A percentile compares a stretch with the other conserved stretches of the same genome.
These are phyloP conservation scores for Eueides isabella DNA, from an alignment of 1,140 invertebrate genomes.

Conservation along the genomic window DNA sequence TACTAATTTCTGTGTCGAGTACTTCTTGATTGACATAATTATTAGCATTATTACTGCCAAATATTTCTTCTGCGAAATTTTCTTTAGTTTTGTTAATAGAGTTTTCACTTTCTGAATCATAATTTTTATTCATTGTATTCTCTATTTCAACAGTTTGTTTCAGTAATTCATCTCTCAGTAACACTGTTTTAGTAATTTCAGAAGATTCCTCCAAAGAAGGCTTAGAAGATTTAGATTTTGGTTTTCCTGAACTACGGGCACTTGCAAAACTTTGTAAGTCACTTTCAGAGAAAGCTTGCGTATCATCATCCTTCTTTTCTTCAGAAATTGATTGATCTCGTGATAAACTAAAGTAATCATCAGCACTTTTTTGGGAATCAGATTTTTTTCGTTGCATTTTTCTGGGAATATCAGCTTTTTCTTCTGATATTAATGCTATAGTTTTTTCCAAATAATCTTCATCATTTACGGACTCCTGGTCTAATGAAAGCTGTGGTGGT, in stretches of 20 bases:
- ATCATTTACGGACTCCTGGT: slow-evolving; percentile 57
- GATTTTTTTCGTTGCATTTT: slow-evolving; percentile 79
- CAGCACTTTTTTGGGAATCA: slow-evolving; percentile 82
- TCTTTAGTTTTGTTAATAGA: slow-evolving; percentile 64
- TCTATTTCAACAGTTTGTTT: slow-evolving; percentile 51
- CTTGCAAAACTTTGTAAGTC: slow-evolving; percentile 85
- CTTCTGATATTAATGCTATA: slow-evolving; percentile 65
- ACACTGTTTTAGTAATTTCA: slow-evolving; percentile 58
- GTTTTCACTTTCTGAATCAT: slow-evolving; percentile 73
- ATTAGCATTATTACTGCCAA: slow-evolving; percentile 41
- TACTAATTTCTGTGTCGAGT: slow-evolving; percentile 51
- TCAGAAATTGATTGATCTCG: slow-evolving; percentile 72
- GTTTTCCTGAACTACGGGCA: slow-evolving; percentile 82
- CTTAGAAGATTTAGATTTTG: slow-evolving; percentile 64
- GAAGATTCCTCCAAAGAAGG: slow-evolving; percentile 58
- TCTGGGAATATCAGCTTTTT: slow-evolving; percentile 66
- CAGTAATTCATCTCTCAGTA: slow-evolving; percentile 66
- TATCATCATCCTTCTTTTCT: slow-evolving; percentile 77
- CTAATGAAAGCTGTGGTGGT: slow-evolving; percentile 69
- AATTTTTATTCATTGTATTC: slow-evolving; percentile 59
- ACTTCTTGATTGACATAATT: slow-evolving; percentile 38
- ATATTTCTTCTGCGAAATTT: slow-evolving; percentile 49
- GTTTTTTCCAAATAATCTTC: slow-evolving; percentile 75
- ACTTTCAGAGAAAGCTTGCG: slow-evolving; percentile 78
- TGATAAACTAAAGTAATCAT: slow-evolving; percentile 84